Conservation (phyloP, 2,888 invertebrate species). For the Alsophila aescularia region DNA sequence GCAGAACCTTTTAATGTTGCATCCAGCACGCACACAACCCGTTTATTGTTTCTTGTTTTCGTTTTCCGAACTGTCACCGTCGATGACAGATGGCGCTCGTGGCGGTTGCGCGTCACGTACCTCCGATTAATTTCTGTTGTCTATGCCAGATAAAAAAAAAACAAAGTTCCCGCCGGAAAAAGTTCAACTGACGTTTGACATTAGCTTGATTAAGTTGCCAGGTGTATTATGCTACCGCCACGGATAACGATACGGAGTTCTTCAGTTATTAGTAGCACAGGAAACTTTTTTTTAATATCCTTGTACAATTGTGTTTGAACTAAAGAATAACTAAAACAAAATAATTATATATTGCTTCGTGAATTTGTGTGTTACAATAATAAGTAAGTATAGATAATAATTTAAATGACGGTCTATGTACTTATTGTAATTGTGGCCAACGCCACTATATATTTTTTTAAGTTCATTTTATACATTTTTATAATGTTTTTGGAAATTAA, state of each 20-base stretch:
- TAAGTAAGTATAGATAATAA: too few species aligned
- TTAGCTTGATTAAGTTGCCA: constrained; percentile 26
- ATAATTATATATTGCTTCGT: too few species aligned
- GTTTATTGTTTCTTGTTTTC: constrained; percentile 38
- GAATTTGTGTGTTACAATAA: too few species aligned
- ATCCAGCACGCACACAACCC: constrained; percentile 30
- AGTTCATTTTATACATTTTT: too few species aligned
- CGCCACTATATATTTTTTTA: too few species aligned
- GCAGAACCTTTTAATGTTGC: constrained; percentile 27
- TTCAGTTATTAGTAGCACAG: too few species aligned
- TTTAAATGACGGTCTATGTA: too few species aligned
- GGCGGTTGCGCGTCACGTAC: constrained; percentile 35
- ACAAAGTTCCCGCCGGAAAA: constrained; percentile 22
- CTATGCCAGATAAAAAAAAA: constrained; percentile 21
- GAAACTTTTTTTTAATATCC: too few species aligned
- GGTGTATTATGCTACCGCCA: constrained; percentile 14
- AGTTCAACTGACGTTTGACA: constrained; percentile 30
- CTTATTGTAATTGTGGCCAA: too few species aligned
- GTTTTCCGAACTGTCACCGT: constrained; percentile 42
- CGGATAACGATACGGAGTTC: neutral
- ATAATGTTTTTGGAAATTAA: too few species aligned
- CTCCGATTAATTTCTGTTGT: constrained; percentile 37
- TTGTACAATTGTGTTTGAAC: too few species aligned
- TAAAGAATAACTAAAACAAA: too few species aligned
- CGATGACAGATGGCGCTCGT: constrained; percentile 47